These are phyloP conservation scores for Euproctis similis DNA, from an alignment of 2,888 invertebrate species.

Conservation along the genomic window DNA sequence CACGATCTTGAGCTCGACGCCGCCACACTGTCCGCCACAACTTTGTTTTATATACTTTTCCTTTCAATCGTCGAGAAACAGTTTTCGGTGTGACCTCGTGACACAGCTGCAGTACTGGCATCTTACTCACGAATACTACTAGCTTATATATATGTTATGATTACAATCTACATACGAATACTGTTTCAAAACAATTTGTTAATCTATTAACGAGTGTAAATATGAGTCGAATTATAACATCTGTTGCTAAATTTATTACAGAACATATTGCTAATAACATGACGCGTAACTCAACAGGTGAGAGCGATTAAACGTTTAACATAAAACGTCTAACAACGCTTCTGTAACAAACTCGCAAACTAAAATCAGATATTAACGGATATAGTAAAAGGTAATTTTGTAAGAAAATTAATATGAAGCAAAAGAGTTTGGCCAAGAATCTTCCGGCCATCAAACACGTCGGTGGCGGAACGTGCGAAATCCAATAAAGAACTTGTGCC, in stretches of 20 bases:
- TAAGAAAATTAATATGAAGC: conserved; percentile 55
- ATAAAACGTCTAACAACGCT: too few relatives aligned
- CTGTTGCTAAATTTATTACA: conserved; percentile 2
- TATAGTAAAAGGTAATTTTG: conserved; percentile 38
- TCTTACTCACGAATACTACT: conserved; percentile 3
- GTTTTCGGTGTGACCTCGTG: conserved; percentile 62
- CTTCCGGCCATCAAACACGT: conserved; percentile 70
- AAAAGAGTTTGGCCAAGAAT: conserved; percentile 71
- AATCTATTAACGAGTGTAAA: too few relatives aligned
- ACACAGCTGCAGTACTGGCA: conserved; percentile 36
- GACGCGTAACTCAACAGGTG: conserved; percentile 15
- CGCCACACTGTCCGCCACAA: conserved; percentile 39
- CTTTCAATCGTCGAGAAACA: conserved; percentile 63
- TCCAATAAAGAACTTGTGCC: conserved; percentile 72
- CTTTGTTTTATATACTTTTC: conserved; percentile 59
- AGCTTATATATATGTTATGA: too few relatives aligned
- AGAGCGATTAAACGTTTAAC: too few relatives aligned
- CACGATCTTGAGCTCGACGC: conserved; percentile 52
- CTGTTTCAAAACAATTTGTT: too few relatives aligned
- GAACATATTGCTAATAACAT: conserved; percentile 13
- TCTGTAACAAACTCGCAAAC: conserved; percentile 9
- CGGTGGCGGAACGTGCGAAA: conserved; percentile 68
- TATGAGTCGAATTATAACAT: too few relatives aligned
- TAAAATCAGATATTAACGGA: conserved; percentile 13
- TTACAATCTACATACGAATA: too few relatives aligned